A percentile compares a stretch with the other conserved stretches of the same genome.
Conservation (phyloP, 2,113 vertebrate species). For the Ranitomeya imitator region DNA sequence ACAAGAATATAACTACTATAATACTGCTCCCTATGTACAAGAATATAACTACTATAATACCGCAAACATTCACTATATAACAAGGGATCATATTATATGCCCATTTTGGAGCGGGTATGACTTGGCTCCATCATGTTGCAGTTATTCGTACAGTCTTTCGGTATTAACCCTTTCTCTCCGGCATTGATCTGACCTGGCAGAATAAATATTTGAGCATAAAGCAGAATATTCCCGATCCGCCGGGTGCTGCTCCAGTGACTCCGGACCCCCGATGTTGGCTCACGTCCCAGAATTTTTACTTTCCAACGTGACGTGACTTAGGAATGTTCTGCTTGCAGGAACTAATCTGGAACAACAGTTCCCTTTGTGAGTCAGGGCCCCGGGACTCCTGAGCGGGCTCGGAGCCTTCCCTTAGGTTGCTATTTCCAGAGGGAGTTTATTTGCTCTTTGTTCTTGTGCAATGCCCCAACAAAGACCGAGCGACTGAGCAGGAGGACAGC, state of each 20-base stretch:
- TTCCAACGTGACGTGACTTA: neutral
- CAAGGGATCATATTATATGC: too few species aligned
- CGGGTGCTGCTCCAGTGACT: neutral
- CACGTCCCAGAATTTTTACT: conserved; percentile 62
- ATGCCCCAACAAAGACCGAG: conserved; percentile 48
- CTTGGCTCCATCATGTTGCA: too few species aligned
- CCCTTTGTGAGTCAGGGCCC: conserved; percentile 60
- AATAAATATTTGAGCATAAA: neutral
- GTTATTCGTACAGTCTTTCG: neutral
- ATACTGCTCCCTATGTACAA: too few species aligned
- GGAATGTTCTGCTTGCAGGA: conserved; percentile 52
- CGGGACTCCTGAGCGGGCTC: conserved; percentile 62
- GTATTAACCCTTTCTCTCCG: neutral
- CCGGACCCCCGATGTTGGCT: conserved; percentile 56
- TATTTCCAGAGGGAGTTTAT: conserved; percentile 61
- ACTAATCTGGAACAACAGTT: conserved; percentile 62
- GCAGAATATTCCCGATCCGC: neutral
- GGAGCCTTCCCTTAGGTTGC: conserved; percentile 53
- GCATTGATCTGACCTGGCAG: neutral
- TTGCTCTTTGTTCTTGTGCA: conserved; percentile 52
- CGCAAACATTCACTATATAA: too few species aligned
- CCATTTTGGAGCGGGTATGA: too few species aligned
- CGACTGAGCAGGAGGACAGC: neutral
- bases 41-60: neutral
- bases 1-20: too few species aligned